A percentile compares a stretch with the other conserved stretches of the same genome.
Conservation (phyloP, 2,888 invertebrate genomes). For the Dryobota labecula region DNA sequence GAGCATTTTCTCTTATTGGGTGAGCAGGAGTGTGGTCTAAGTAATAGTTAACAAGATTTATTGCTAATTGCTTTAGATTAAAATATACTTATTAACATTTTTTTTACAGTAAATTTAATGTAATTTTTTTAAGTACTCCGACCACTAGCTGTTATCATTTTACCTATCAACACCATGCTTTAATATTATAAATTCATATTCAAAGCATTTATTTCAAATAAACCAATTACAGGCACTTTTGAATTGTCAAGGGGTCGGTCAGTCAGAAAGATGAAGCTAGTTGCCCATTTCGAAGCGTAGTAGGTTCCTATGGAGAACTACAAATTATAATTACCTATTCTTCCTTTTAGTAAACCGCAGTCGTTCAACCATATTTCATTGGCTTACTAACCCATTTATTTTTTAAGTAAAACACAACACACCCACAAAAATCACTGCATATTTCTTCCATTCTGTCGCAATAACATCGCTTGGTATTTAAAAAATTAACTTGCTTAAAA, state of each 20-base stretch:
- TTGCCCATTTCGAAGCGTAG: too few relatives aligned
- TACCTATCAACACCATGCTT: background rate
- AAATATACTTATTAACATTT: conserved; percentile 18
- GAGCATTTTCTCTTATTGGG: conserved; percentile 49
- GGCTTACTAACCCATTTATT: conserved; percentile 20
- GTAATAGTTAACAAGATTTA: conserved; percentile 23
- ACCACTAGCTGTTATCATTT: background rate
- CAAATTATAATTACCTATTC: background rate
- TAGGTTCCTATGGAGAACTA: too few relatives aligned
- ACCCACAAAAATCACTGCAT: conserved; percentile 11
- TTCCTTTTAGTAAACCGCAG: background rate
- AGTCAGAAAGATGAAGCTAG: too few relatives aligned
- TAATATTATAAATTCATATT: background rate
- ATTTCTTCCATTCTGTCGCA: conserved; percentile 22
- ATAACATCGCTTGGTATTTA: conserved; percentile 57
- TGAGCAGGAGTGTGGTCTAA: conserved; percentile 26
- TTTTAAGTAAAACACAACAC: background rate
- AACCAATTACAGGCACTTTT: too few relatives aligned
- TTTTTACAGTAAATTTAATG: background rate
- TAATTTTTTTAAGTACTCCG: too few relatives aligned
- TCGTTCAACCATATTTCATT: background rate
- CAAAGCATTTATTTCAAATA: too few relatives aligned
- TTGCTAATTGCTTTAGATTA: conserved; percentile 32
- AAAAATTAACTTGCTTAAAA: conserved; percentile 63
- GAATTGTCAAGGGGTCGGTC: too few relatives aligned